Percentiles rank a stretch among this genome's conserved stretches.
Evolutionary conservation across 2,113 vertebrate species (phyloP).

Genomic region (Callaeas wilsoni): DNA sequence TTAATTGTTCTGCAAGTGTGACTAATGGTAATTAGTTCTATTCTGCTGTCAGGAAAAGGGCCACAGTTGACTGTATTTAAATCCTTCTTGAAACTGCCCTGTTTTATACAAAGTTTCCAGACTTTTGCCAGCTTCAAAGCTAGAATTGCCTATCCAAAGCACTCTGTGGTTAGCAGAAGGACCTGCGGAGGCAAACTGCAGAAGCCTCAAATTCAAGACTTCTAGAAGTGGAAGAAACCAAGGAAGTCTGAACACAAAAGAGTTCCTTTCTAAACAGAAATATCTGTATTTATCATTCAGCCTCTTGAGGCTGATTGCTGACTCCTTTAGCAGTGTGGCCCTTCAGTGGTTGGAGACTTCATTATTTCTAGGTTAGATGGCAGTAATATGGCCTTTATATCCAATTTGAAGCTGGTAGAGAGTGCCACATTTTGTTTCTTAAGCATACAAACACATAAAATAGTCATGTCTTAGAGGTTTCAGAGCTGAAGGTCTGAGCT

Average conservation of each 20-base stretch:
- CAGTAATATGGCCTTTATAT: not conserved
- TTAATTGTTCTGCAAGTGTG: constrained; percentile 47
- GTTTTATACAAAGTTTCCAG: not conserved
- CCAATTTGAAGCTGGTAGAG: not conserved
- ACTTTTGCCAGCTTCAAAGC: not conserved
- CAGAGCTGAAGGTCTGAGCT: not conserved
- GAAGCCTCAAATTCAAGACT: not conserved
- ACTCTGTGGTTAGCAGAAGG: not conserved
- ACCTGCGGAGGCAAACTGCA: not conserved
- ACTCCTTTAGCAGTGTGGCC: not conserved
- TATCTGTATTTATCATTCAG: not conserved
- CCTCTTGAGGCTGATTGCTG: not conserved
- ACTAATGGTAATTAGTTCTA: constrained; percentile 24
- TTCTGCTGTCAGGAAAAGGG: constrained; percentile 33
- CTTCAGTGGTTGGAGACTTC: not conserved
- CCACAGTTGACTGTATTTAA: not conserved
- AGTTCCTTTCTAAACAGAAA: not conserved
- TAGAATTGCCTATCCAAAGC: not conserved
- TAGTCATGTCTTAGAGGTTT: not conserved
- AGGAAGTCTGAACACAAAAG: not conserved
- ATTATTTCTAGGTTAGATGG: not conserved
- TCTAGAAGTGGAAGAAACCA: not conserved
- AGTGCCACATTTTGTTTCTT: not conserved
- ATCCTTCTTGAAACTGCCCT: not conserved
- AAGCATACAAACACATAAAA: not conserved